Evolutionary conservation across 2,113 vertebrate genomes (phyloP).

Genomic region (Pipa parva): DNA sequence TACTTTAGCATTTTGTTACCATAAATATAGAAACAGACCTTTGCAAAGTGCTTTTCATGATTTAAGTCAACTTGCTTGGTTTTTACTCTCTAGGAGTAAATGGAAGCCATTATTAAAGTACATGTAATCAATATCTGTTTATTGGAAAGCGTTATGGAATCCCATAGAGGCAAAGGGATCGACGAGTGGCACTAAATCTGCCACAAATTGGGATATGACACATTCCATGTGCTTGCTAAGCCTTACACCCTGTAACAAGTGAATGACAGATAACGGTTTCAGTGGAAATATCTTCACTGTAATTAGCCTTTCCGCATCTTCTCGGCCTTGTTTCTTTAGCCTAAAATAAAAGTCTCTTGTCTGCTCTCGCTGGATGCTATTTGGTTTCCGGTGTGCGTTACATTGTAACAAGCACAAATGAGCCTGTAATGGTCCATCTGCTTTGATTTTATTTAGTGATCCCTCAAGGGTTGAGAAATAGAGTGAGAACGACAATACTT

Average conservation of each 20-base stretch:
- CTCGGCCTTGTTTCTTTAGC: slow-evolving; percentile 41
- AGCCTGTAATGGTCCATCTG: slow-evolving; percentile 91
- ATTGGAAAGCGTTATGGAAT: no score
- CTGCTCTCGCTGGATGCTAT: slow-evolving; percentile 54
- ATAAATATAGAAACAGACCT: no score
- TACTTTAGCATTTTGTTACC: no score
- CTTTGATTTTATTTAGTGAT: slow-evolving; percentile 90
- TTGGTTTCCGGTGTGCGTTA: slow-evolving; percentile 57
- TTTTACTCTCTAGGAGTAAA: no score
- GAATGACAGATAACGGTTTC: slow-evolving; percentile 8
- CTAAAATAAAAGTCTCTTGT: slow-evolving; percentile 53
- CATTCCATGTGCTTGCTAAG: slow-evolving; percentile 4
- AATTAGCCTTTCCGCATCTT: slow-evolving; percentile 50
- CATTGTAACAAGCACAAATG: slow-evolving; percentile 77
- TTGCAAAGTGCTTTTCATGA: no score
- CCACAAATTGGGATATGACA: slow-evolving; percentile 28
- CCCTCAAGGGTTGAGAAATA: slow-evolving; percentile 79
- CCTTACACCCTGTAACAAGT: slow-evolving; percentile 19
- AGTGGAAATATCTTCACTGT: slow-evolving; percentile 47
- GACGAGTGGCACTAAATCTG: slow-evolving; percentile 14
- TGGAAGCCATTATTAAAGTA: no score
- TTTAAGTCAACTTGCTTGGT: no score
- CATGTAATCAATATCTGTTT: no score
- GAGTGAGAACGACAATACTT: slow-evolving; percentile 93
- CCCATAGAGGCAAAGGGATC: no score